Percentiles rank a stretch among this genome's conserved stretches.
Conservation (phyloP, 2,797 vertebrate species). For the Centroberyx gerrardi region DNA sequence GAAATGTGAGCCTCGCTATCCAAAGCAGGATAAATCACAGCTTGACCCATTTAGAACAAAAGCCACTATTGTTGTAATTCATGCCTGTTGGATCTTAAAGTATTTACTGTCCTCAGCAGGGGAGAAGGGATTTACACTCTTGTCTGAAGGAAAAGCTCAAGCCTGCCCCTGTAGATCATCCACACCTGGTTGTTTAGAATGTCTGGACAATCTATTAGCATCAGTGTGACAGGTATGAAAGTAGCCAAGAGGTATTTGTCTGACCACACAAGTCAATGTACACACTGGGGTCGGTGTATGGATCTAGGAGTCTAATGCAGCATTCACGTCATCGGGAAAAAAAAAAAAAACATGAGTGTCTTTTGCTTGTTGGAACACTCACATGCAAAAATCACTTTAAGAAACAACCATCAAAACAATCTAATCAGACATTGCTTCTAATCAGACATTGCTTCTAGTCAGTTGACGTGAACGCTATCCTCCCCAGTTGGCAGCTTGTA, state of each 20-base stretch:
- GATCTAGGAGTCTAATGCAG: too few species aligned
- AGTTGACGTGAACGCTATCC: too few species aligned
- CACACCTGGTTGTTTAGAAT: neutral
- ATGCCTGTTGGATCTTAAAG: conserved; percentile 14
- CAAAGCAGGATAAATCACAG: conserved; percentile 17
- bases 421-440: too few species aligned
- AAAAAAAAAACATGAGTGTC: too few species aligned
- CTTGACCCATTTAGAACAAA: conserved; percentile 12
- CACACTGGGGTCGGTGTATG: too few species aligned
- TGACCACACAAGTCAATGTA: neutral
- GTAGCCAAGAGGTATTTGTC: neutral
- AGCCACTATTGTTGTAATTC: conserved; percentile 23
- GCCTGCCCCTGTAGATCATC: conserved; percentile 7
- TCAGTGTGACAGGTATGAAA: conserved; percentile 10
- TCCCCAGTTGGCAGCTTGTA: too few species aligned
- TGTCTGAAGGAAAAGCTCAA: neutral
- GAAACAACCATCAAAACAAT: too few species aligned
- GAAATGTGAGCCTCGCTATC: neutral
- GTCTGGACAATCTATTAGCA: conserved; percentile 19
- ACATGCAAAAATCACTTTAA: too few species aligned
- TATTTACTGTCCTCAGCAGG: conserved; percentile 29
- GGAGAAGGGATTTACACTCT: conserved; percentile 12
- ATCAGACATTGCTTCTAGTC: too few species aligned
- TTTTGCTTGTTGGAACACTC: too few species aligned
- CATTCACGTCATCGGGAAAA: too few species aligned